Base-by-base conservation (phyloP, 2,888 invertebrate genomes). In the Apotomis capreana region DNA sequence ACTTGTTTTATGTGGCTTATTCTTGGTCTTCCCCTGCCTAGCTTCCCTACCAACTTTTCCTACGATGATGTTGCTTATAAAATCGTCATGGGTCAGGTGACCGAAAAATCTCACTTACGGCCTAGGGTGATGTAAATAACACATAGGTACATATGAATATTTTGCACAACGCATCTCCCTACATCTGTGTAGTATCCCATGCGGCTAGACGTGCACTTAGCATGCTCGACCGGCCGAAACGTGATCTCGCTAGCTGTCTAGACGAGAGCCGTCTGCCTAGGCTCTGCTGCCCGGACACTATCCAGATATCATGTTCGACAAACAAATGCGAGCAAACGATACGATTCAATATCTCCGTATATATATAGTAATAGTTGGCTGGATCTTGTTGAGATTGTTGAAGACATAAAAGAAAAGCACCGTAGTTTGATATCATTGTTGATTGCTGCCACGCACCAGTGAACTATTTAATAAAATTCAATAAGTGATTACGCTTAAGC, bases 181-280 rank as follows among this genome's bases (percentile, higher is more conserved):
- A 80, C 78, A 74, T 64, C 74, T 73, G 67, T 69, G 74, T 75
- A 26, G 54, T 64, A 65, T 46, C 57, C 74, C 69, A 64, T 67
- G 69, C 75, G 75, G 78, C 86, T 89, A 90, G 90, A 90, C 91
- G 85, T 87, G 89, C 90, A 91, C 89, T 91, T 89, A 91, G 88
- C 89, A 86, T 89, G 90, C 86, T 86, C 89, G 88, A 81, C 84
- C 86, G 87, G 84, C 87, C 88, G 91, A 89, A 91, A 91, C 91
- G 89, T 89, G 91, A 92, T 89, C 90, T 86, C 87, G 85, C 86
- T 83, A 84, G 85, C 79, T 83, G 89, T 90, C 91, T 90, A 90
- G 91, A 91, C 89, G 81, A 81, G 52, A 40, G 54, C 86, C 85
- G 85, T 89, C 88, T 83, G 84, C 80, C 82, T 84, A 84, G 84